phyloP scores from a whole-genome alignment of 2,113 vertebrate genomes.

The Aptenodytes forsteri region DNA sequence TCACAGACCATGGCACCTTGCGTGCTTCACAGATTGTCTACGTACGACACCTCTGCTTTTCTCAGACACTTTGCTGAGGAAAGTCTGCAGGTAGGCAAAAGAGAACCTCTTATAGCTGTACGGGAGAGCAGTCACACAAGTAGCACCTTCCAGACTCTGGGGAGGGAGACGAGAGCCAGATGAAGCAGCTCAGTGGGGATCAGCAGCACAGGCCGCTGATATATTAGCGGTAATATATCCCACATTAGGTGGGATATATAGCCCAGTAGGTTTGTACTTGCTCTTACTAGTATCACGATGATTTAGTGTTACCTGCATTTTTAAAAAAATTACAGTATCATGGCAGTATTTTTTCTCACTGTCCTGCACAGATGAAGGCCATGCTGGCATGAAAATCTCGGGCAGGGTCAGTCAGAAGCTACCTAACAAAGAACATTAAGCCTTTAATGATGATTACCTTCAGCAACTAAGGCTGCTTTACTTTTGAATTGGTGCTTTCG shows the following conservation, averaged over 20 bases:
- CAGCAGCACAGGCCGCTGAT: not conserved
- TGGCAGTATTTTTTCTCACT: not conserved
- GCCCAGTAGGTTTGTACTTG: not conserved
- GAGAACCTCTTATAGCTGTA: not conserved
- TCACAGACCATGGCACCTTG: not conserved
- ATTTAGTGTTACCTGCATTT: not conserved
- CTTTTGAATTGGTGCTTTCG: not conserved
- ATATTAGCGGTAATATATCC: too few species aligned
- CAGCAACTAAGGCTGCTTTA: not conserved
- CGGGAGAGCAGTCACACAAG: not conserved
- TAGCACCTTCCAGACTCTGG: not conserved
- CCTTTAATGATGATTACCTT: slow-evolving; percentile 4
- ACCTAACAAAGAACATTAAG: not conserved
- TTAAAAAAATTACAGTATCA: not conserved
- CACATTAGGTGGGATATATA: too few species aligned
- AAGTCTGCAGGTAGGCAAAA: not conserved
- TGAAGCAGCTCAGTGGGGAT: not conserved
- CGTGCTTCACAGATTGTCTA: not conserved
- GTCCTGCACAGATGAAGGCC: not conserved
- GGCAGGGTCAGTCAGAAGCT: not conserved
- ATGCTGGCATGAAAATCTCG: not conserved
- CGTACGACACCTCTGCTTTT: not conserved
- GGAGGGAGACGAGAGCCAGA: not conserved
- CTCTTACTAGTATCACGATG: accelerated
- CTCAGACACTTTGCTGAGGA: not conserved